Conservation (phyloP, 1,140 invertebrate genomes). For the Aphis gossypii region DNA sequence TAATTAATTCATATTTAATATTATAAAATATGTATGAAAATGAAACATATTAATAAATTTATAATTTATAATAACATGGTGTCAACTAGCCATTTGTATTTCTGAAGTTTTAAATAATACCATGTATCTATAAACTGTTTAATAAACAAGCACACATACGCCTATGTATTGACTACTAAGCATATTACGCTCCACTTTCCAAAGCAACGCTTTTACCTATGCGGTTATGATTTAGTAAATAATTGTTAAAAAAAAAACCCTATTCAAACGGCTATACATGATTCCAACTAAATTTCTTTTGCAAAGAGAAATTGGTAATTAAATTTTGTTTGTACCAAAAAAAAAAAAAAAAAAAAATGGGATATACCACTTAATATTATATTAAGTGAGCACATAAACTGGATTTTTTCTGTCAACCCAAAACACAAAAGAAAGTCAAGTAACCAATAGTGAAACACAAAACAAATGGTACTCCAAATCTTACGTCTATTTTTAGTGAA, state of each 20-base stretch:
- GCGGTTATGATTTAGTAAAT: neutral
- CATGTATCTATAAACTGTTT: too few relatives aligned
- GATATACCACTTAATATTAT: neutral
- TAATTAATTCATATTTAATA: too few relatives aligned
- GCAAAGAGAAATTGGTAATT: neutral
- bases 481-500: neutral
- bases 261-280: neutral
- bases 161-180: too few relatives aligned
- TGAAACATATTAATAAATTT: too few relatives aligned
- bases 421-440: neutral
- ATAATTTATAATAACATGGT: neutral
- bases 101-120: neutral
- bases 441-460: neutral
- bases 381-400: neutral
- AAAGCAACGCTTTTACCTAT: neutral
- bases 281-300: neutral
- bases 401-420: neutral
- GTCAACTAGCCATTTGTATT: neutral
- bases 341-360: neutral
- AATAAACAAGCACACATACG: too few relatives aligned
- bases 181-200: neutral
- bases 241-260: neutral
- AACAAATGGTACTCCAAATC: slow-evolving; percentile 3
- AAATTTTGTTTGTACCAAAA: neutral
- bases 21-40: too few relatives aligned